These are phyloP conservation scores for Theristicus caerulescens DNA, from an alignment of 2,113 vertebrate species.

Conservation along the genomic window DNA sequence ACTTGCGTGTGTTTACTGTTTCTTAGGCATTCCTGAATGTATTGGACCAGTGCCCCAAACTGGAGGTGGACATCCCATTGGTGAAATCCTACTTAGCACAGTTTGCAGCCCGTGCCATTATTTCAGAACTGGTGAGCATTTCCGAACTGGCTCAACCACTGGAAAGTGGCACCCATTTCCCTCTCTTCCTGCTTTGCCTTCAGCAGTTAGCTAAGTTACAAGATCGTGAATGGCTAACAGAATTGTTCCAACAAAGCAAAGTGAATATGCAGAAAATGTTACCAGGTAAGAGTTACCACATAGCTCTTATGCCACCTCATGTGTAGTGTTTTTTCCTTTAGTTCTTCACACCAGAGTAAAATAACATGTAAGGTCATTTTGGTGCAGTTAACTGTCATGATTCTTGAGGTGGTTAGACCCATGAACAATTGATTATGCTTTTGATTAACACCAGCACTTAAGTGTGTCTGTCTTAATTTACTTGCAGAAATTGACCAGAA, in stretches of 20 bases:
- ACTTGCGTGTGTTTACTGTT: not conserved
- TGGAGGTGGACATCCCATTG: slow-evolving; percentile 94
- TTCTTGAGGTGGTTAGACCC: not conserved
- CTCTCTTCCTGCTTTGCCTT: slow-evolving; percentile 97
- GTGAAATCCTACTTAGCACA: slow-evolving; percentile 98
- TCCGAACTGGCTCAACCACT: slow-evolving; percentile 95
- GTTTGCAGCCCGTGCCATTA: slow-evolving; percentile 94
- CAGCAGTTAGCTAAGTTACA: slow-evolving; percentile 95
- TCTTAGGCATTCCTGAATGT: slow-evolving; percentile 90
- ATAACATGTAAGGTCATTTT: accelerated
- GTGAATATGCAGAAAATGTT: slow-evolving; percentile 99
- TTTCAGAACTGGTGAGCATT: slow-evolving; percentile 94
- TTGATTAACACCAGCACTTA: not conserved
- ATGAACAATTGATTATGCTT: accelerated
- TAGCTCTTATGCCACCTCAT: not conserved
- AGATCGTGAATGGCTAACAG: slow-evolving; percentile 95
- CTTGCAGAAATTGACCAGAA: slow-evolving; percentile 96
- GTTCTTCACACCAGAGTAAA: not conserved
- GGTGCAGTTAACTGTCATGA: accelerated
- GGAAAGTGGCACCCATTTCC: slow-evolving; percentile 98
- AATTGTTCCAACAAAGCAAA: slow-evolving; percentile 97
- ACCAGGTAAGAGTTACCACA: slow-evolving; percentile 81
- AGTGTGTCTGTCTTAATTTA: not conserved
- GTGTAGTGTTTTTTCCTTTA: accelerated
- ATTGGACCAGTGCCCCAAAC: slow-evolving; percentile 96